phyloP scores from a whole-genome alignment of 1,140 invertebrate genomes.

The Ceratina japonica region DNA sequence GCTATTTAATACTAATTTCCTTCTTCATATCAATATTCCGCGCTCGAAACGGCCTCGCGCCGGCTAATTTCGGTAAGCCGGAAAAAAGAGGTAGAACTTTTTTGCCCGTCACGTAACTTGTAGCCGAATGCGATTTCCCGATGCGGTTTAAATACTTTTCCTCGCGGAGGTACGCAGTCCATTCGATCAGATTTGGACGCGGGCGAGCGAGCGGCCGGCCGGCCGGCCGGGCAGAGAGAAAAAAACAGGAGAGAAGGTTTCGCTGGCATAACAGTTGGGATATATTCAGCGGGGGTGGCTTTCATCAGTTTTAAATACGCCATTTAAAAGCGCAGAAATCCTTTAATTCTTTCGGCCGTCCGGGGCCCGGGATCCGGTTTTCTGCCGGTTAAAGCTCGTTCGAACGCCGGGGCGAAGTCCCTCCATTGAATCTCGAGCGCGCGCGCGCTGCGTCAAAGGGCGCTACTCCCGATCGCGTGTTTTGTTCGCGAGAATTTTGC shows the following conservation, averaged over 20 bases:
- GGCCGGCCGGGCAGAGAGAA: too few species aligned
- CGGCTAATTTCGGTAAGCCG: too few species aligned
- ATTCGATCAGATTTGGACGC: constrained; percentile 24
- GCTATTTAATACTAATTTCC: too few species aligned
- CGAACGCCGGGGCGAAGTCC: not conserved
- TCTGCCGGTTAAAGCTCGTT: constrained; percentile 6
- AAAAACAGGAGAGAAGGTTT: not conserved
- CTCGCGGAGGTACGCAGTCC: constrained; percentile 8
- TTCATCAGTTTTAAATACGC: constrained; percentile 36
- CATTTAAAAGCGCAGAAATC: constrained; percentile 43
- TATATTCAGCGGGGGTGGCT: constrained; percentile 33
- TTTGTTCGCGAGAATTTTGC: constrained; percentile 34
- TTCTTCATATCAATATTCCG: too few species aligned
- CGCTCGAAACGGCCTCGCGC: too few species aligned
- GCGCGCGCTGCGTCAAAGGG: constrained; percentile 12
- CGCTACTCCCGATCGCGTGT: constrained; percentile 33
- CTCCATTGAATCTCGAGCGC: not conserved
- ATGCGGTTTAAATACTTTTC: constrained; percentile 11
- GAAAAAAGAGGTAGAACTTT: not conserved
- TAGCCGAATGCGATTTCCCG: not conserved
- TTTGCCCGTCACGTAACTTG: not conserved
- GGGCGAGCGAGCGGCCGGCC: too few species aligned
- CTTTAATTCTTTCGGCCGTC: constrained; percentile 31
- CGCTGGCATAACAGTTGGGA: constrained; percentile 30
- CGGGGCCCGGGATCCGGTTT: not conserved